Base-by-base conservation (phyloP, 2,797 vertebrate species). In the Heteromormyrus szaboi region DNA sequence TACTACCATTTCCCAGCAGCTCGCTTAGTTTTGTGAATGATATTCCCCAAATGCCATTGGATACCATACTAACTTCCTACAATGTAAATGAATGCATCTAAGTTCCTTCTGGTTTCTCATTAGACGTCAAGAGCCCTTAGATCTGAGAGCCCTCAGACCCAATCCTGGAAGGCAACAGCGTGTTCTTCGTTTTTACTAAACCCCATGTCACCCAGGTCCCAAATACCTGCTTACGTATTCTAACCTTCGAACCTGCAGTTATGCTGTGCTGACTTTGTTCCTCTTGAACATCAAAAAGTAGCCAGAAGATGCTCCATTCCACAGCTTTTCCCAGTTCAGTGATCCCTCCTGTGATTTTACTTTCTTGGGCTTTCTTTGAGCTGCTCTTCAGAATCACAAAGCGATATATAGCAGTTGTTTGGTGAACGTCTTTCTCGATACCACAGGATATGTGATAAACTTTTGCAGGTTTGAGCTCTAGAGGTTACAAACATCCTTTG, bases 21-120 rank as follows among this genome's bases (percentile, higher is more conserved):
- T 88, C 29, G 0, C 81, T 89, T 90, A 92, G 90, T 11, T 68
- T 87, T 88, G 51, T 92, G 91, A 89, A 87, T 83, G 88, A 91
- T 90, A 93, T 88, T 88, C 19, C 56, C 65, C 48, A 50, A 51
- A 88, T 29, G 86, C 88, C 6, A 86, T 51, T 85, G 53, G 29
- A 72, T 68, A 81, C 84, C 90, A 88, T n/a, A 8, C 76, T 68
- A 81, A 91, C 89, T 89, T 87, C 44, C 56, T 89, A 89, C 89
- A 85, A 90, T 88, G 29, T 86, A 22, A 72, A 84, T 41, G 54
- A 59, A 44, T 53, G 72, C 86, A 72, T 90, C 85, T 44, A 87
- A 59, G 50, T 87, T 81, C 33, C 37, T 76, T 72, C 29, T 29
- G 9, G 25, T 37, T 9, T 88, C 88, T 87, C 50, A 86, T 89